Evolutionary conservation across 2,113 vertebrate species (phyloP).

Genomic region (Crotalus helleri): DNA sequence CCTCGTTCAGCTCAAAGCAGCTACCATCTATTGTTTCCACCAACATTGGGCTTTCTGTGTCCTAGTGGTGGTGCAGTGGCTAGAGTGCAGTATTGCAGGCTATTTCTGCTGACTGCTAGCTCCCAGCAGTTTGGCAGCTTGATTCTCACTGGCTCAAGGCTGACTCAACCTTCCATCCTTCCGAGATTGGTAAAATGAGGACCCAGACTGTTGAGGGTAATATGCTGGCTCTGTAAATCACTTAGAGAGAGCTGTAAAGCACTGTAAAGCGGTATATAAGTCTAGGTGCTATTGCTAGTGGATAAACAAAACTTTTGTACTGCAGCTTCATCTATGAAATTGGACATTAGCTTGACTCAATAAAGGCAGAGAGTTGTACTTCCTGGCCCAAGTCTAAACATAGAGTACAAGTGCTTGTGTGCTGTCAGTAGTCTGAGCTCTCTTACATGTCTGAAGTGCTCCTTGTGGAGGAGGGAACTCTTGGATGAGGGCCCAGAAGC

Average conservation of each 20-base stretch:
- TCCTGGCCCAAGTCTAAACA: not conserved
- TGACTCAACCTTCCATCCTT: too few species aligned
- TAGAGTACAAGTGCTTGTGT: not conserved
- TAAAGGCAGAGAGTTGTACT: not conserved
- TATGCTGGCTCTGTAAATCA: too few species aligned
- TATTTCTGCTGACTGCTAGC: too few species aligned
- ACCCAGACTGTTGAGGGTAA: too few species aligned
- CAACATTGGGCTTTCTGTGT: not conserved
- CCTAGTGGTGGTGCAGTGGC: not conserved
- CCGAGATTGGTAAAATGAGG: too few species aligned
- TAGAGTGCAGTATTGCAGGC: too few species aligned
- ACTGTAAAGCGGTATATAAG: too few species aligned
- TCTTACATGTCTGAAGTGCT: not conserved
- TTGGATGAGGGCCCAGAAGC: not conserved
- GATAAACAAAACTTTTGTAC: not conserved
- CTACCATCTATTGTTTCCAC: not conserved
- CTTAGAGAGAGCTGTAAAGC: too few species aligned
- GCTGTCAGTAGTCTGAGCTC: not conserved
- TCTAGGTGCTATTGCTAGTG: not conserved
- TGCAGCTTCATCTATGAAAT: not conserved
- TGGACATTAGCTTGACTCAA: not conserved
- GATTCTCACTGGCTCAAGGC: too few species aligned
- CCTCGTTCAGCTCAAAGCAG: not conserved
- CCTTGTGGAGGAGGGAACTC: not conserved
- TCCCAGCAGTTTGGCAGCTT: too few species aligned